Conservation (phyloP, 2,888 invertebrate genomes). For the Tethea ocularis region DNA sequence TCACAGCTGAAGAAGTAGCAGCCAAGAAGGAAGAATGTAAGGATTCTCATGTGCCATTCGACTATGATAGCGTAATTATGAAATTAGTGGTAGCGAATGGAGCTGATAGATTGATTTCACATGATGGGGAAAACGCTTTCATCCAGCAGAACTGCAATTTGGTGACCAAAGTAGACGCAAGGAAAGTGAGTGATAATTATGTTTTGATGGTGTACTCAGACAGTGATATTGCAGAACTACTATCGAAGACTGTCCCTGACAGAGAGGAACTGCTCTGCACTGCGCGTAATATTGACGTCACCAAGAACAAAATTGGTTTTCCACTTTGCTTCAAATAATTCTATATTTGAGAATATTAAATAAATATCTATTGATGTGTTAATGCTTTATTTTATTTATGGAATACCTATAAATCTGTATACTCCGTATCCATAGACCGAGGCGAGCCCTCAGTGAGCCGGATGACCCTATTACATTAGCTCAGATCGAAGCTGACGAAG, state of each 20-base stretch:
- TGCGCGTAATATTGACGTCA: not conserved
- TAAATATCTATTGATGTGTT: not conserved
- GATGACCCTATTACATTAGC: too few species aligned
- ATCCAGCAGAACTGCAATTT: not conserved
- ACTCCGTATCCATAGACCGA: too few species aligned
- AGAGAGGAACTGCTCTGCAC: not conserved
- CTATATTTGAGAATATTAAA: not conserved
- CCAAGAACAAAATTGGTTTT: not conserved
- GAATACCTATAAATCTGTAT: too few species aligned
- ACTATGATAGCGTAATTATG: not conserved
- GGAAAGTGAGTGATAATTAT: not conserved
- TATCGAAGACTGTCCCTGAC: not conserved
- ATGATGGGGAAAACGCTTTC: not conserved
- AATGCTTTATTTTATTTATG: not conserved
- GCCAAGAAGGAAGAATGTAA: constrained; percentile 1
- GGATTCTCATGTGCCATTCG: not conserved
- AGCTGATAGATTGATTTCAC: not conserved
- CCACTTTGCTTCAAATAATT: constrained; percentile 3
- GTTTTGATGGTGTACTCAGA: not conserved
- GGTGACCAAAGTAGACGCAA: not conserved
- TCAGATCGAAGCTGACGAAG: too few species aligned
- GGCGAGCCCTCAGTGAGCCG: too few species aligned
- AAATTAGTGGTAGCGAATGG: not conserved
- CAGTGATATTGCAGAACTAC: not conserved
- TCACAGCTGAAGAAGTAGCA: not conserved